Conservation (phyloP, 2,113 vertebrate genomes). For the Cranoglanis bouderius region DNA sequence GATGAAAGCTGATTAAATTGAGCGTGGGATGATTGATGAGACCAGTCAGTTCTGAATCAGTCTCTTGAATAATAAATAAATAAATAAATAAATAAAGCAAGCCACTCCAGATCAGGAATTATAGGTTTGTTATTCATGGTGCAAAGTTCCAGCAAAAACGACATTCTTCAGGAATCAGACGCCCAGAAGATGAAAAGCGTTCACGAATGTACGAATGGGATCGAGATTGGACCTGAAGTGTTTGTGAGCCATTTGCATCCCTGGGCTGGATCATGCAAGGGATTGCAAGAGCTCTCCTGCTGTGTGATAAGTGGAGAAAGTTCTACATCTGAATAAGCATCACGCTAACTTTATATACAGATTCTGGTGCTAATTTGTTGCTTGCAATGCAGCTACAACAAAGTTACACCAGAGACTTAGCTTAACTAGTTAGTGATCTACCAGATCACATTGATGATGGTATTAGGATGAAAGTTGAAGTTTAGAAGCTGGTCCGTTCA, state of each 20-base stretch:
- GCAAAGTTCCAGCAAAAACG: background rate
- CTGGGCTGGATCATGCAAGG: background rate
- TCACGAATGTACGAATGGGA: background rate
- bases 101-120: background rate
- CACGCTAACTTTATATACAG: background rate
- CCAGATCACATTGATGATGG: background rate
- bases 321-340: background rate
- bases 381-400: background rate
- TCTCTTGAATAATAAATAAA: background rate
- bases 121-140: background rate
- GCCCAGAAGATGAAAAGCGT: background rate
- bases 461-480: background rate
- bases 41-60: conserved; percentile 3
- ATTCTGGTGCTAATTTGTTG: background rate
- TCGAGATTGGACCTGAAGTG: conserved; percentile 12
- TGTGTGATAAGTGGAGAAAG: background rate
- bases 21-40: conserved; percentile 25
- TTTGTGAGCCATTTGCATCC: conserved; percentile 7
- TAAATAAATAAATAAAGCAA: background rate
- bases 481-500: background rate
- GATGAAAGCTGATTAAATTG: conserved; percentile 45
- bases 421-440: background rate
- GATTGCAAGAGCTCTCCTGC: background rate
- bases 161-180: conserved; percentile 5
- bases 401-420: background rate